Evolutionary conservation across 2,113 vertebrate genomes (phyloP), one percentile per base, ranked within the genome.

Genomic region (Peromyscus maniculatus): DNA sequence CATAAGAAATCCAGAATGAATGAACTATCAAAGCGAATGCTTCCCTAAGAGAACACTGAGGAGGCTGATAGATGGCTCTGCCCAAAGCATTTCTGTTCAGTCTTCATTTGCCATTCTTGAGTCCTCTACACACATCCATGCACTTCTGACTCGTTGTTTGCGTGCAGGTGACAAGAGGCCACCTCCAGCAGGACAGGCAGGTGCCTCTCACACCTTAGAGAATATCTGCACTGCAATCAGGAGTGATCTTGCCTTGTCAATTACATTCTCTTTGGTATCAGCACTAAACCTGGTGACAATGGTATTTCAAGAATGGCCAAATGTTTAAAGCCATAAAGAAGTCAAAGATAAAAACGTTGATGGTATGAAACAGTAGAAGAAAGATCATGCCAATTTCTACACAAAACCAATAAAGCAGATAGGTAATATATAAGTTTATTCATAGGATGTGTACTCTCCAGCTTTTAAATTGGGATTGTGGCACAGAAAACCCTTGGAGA

Each of bases 61-160:
- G 97, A 95, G 97, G 95, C 82, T 97, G 91, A 96, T 66, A 67
- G 62, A 66, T 74, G 43, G 43, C 55, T 93, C 82, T 36, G 19
- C 66, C 67, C 94, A 72, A 88, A 94, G 28, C 1, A 12, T 31
- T 95, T 91, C 89, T 74, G 13, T n/a, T 97, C 86, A 28, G 31
- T 1, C 91, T 95, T 93, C 87, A 95, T 97, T 97, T 98, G 67
- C 74, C 92, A 94, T 94, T 98, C 96, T 91, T 87, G 88, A 97
- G 64, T 91, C 46, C 64, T 93, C 82, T 79, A 33, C 59, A n/a
- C 0, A 59, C 1, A 3, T 91, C 82, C 82, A 87, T 82, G 43
- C 79, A 69, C 62, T 55, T 55, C 87, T 88, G 17, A 71, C 36
- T 31, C 0, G 13, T 31, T 1, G 55, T 95, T 90, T 39, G 91